Conservation (phyloP, 2,888 invertebrate genomes). For the Noctua janthina region DNA sequence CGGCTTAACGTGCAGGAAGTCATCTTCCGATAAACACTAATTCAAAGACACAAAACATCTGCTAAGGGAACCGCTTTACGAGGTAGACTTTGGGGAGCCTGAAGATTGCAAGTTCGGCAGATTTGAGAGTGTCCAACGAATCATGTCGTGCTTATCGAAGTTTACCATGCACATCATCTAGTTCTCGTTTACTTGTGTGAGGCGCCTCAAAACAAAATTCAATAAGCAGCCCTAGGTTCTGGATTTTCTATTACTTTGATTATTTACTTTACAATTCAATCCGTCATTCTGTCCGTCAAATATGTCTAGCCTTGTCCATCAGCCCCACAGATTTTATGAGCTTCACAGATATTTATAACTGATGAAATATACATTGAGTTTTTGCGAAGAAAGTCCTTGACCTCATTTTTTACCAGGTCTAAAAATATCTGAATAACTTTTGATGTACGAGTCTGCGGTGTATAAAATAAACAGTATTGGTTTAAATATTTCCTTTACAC, state of each 20-base stretch:
- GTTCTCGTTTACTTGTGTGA: neutral
- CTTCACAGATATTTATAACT: conserved; percentile 20
- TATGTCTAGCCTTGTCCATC: neutral
- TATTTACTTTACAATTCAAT: neutral
- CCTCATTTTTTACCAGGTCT: conserved; percentile 15
- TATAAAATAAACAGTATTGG: conserved; percentile 26
- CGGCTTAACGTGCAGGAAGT: neutral
- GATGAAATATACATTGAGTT: conserved; percentile 28
- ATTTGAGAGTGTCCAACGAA: neutral
- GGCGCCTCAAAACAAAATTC: neutral
- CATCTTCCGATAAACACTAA: neutral
- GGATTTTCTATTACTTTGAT: too few species aligned
- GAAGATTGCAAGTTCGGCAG: neutral
- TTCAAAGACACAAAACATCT: neutral
- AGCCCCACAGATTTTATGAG: neutral
- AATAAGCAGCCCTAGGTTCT: neutral
- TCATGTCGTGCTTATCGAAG: neutral
- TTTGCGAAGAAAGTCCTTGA: conserved; percentile 34
- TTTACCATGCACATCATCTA: neutral
- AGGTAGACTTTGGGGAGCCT: neutral
- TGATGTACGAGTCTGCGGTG: conserved; percentile 16
- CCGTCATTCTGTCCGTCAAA: neutral
- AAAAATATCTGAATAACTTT: conserved; percentile 28
- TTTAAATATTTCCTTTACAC: conserved; percentile 25
- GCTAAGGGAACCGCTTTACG: neutral